Evolutionary conservation across 2,888 invertebrate genomes (phyloP).

Genomic region (Xiphydria camelus): DNA sequence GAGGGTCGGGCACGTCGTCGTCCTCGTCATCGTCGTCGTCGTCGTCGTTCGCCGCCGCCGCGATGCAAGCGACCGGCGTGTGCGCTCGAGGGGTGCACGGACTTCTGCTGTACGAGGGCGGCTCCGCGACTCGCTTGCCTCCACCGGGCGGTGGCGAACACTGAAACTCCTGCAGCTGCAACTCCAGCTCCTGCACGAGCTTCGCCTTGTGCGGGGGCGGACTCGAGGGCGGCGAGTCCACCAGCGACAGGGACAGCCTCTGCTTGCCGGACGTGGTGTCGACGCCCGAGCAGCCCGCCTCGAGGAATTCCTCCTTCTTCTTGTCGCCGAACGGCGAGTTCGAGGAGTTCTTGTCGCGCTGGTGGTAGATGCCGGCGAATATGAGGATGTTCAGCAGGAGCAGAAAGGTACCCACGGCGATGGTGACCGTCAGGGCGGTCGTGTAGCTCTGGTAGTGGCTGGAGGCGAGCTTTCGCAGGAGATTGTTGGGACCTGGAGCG

Average conservation of each 20-base stretch:
- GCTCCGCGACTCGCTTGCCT: conserved; percentile 45
- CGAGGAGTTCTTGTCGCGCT: conserved; percentile 65
- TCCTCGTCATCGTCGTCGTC: conserved; percentile 57
- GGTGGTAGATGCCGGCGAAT: conserved; percentile 87
- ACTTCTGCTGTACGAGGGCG: conserved; percentile 44
- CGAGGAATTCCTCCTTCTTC: conserved; percentile 76
- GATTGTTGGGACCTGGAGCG: conserved; percentile 69
- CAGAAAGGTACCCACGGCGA: conserved; percentile 83
- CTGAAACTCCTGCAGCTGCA: conserved; percentile 68
- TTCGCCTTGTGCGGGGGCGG: conserved; percentile 48
- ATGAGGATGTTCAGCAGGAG: conserved; percentile 81
- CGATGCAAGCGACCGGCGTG: conserved; percentile 27
- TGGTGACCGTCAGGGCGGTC: conserved; percentile 84
- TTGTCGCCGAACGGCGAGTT: conserved; percentile 63
- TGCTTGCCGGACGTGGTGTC: conserved; percentile 58
- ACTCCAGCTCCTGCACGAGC: conserved; percentile 60
- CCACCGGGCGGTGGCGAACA: conserved; percentile 61
- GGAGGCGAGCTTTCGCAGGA: conserved; percentile 75
- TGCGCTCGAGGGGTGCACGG: conserved; percentile 35
- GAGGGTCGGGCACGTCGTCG: conserved; percentile 65
- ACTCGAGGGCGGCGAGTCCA: conserved; percentile 42
- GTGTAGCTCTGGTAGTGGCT: conserved; percentile 88
- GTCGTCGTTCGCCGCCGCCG: conserved; percentile 59
- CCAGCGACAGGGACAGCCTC: conserved; percentile 44
- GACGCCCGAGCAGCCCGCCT: conserved; percentile 72